A percentile compares a stretch with the other conserved stretches of the same genome.
Evolutionary conservation across 2,797 vertebrate genomes (phyloP).

Genomic region (Margarornis squamiger): DNA sequence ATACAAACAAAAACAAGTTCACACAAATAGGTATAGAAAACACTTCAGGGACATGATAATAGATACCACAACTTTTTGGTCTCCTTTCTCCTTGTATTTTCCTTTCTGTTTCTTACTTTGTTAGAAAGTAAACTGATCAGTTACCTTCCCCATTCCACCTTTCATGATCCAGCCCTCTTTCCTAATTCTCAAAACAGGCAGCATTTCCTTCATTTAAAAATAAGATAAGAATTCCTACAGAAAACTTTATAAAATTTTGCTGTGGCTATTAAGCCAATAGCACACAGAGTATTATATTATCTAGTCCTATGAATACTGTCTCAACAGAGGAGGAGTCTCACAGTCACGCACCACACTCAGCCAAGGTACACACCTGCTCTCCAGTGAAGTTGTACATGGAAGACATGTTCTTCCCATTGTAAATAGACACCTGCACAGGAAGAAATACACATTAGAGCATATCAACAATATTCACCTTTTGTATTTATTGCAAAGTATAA

Average conservation of each 20-base stretch:
- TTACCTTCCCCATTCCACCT: background rate
- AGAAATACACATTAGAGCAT: background rate
- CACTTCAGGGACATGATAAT: background rate
- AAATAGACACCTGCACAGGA: constrained; percentile 88
- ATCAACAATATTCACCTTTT: background rate
- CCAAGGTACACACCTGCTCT: constrained; percentile 82
- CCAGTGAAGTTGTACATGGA: constrained; percentile 94
- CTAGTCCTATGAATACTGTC: background rate
- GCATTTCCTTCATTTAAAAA: background rate
- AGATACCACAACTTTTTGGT: background rate
- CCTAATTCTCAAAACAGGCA: background rate
- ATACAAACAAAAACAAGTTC: background rate
- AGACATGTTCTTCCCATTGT: constrained; percentile 88
- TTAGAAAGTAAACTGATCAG: accelerated
- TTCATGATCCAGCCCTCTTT: background rate
- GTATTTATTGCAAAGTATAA: background rate
- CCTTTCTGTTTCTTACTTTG: background rate
- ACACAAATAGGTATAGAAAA: background rate
- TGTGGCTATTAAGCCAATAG: background rate
- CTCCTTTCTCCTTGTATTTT: background rate
- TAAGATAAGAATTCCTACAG: background rate
- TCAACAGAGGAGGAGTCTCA: background rate
- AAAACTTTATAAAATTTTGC: background rate
- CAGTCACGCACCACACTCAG: background rate
- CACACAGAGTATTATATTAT: background rate